Percentiles rank a stretch among this genome's conserved stretches.
These are phyloP conservation scores for Coenonympha glycerion DNA, from an alignment of 2,888 invertebrate genomes.

Conservation along the genomic window DNA sequence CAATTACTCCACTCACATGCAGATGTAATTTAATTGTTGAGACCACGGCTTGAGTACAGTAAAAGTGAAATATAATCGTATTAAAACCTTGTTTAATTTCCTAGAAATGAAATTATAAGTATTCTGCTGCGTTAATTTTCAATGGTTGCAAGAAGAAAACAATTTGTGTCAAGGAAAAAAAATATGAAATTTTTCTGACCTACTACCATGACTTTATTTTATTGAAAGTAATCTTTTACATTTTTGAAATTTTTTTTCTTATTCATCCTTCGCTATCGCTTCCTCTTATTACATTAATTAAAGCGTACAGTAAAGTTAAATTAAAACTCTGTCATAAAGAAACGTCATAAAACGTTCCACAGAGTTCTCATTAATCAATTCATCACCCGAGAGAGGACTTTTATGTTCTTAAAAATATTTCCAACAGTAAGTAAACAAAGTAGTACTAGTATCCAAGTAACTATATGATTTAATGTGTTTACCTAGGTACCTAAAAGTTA, in stretches of 20 bases:
- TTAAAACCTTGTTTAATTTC: no score
- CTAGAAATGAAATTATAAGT: no score
- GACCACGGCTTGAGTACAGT: neutral
- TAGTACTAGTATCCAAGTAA: no score
- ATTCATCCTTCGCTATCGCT: neutral
- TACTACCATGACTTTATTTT: neutral
- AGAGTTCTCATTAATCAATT: slow-evolving; percentile 2
- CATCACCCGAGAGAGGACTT: neutral
- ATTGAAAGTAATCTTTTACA: neutral
- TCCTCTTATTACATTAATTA: neutral
- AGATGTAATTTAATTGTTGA: neutral
- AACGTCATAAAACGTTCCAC: neutral
- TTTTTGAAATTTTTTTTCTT: neutral
- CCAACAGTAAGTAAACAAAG: no score
- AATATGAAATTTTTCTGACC: neutral
- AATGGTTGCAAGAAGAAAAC: neutral
- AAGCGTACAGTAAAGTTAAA: neutral
- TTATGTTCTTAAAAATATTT: neutral
- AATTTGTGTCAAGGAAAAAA: neutral
- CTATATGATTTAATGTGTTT: no score
- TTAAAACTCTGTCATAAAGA: neutral
- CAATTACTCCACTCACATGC: neutral
- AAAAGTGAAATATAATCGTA: neutral
- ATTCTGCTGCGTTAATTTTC: no score
- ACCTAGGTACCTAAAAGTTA: no score